A percentile compares a stretch with the other conserved stretches of the same genome.
These are phyloP conservation scores for Squalus acanthias DNA, from an alignment of 2,797 vertebrate species.

Conservation along the genomic window DNA sequence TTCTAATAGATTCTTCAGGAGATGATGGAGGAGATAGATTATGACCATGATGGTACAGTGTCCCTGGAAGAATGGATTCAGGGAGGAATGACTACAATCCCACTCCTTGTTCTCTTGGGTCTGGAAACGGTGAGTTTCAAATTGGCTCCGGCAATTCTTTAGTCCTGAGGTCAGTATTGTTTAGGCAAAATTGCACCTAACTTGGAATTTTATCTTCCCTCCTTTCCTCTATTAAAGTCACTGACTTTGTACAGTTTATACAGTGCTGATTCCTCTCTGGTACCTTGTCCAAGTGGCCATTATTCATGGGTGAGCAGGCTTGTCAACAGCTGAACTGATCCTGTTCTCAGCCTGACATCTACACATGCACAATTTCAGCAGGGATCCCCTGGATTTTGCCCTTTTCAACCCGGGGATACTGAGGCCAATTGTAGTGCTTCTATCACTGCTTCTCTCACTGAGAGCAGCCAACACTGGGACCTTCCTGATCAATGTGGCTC, in stretches of 20 bases:
- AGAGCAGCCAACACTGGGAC: not conserved
- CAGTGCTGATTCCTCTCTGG: not conserved
- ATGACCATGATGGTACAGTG: slow-evolving; percentile 84
- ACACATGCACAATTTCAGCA: not conserved
- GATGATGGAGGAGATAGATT: slow-evolving; percentile 97
- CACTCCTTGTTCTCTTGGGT: slow-evolving; percentile 80
- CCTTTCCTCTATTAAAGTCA: not conserved
- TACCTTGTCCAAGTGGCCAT: not conserved
- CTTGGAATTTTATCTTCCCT: not conserved
- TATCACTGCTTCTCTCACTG: not conserved
- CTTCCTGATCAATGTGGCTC: not conserved
- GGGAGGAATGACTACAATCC: slow-evolving; percentile 91
- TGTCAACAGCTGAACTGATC: not conserved
- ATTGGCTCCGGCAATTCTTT: not conserved
- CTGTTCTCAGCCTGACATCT: not conserved
- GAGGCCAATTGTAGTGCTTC: not conserved
- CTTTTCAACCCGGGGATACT: not conserved
- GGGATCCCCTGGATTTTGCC: not conserved
- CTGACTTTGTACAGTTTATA: not conserved
- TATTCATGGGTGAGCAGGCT: not conserved
- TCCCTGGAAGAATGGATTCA: slow-evolving; percentile 92
- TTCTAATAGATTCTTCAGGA: slow-evolving; percentile 80
- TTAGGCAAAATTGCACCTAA: not conserved
- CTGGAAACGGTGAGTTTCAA: slow-evolving; percentile 75
- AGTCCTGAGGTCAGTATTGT: not conserved